Evolutionary conservation across 2,888 invertebrate species (phyloP), one percentile per base, ranked within the genome.

Genomic region (Ornithoptera priamus): DNA sequence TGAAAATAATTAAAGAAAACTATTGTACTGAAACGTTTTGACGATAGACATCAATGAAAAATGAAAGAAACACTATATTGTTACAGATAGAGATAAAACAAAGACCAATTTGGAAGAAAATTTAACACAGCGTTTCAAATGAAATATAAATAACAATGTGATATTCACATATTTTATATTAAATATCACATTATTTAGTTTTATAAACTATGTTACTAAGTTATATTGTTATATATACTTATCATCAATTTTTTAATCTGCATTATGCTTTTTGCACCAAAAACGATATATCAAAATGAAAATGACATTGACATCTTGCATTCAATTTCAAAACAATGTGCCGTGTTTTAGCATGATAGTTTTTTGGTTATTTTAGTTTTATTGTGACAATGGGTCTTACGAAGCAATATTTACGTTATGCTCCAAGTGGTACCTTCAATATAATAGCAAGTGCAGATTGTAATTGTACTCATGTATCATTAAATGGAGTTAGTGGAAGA

Each of bases 391-490:
- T 97, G 97, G 97, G 97, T 65, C 89, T 98, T 69, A 97, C 99
- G 12, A 99, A 98, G 83, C 98, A 99, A 90, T 99, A 99, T 94
- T 93, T 99, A 75, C 95, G 98, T 65, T 99, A 97, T 85, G 94
- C 94, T 39, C 95, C 97, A 2, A 94, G 95, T 72, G 97, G 97
- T 12, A 95, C 96, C 72, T 97, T 98, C 84, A 98, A 98, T 84
- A 94, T 99, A 61, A 96, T 99, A 70, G 95, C 96, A 6, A 96
- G 96, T 85, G 88, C 94, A 39, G 94, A 96, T 73, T 96, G 97
- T 75, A 98, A 98, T 88, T 93, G 96, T 50, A 93, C 94, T 68
- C 97, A 97, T 86, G 94, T 98, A 1, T 95, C 96, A 57, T 89
- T 96, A 70, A 94, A 96, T 77, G 95, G 95, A 64, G 94, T 95